Conservation (phyloP, 92 coral and sea anemone species). For the Paramuricea clavata region DNA sequence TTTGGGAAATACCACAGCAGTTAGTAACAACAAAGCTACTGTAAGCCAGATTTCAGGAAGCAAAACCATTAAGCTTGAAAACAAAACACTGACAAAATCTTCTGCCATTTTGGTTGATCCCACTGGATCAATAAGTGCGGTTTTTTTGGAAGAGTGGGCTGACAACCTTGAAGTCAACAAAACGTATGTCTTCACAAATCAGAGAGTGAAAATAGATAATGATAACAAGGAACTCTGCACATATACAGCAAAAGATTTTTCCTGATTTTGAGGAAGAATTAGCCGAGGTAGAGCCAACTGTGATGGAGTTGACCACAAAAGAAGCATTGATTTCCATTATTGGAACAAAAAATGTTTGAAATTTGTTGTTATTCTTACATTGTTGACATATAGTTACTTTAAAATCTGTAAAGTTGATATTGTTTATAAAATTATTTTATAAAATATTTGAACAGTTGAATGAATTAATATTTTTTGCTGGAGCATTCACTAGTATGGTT, state of each 20-base stretch:
- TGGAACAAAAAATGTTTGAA: background rate
- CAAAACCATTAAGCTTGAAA: conserved; percentile 54
- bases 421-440: too few species aligned
- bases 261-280: conserved; percentile 19
- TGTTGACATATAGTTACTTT: too few species aligned
- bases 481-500: too few species aligned
- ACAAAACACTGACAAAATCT: conserved; percentile 48
- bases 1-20: conserved; percentile 43
- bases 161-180: conserved; percentile 15
- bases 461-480: too few species aligned
- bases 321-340: background rate
- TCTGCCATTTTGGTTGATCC: conserved; percentile 65
- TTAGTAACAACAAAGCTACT: conserved; percentile 62
- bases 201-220: background rate
- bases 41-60: conserved; percentile 57
- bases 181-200: conserved; percentile 2
- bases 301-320: conserved; percentile 18
- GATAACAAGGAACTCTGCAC: background rate
- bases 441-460: too few species aligned
- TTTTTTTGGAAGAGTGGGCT: conserved; percentile 70
- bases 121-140: conserved; percentile 60
- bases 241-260: background rate
- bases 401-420: too few species aligned
- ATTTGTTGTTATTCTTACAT: background rate
- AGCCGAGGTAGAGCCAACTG: background rate